Percentiles rank a stretch among this genome's conserved stretches.
Conservation (phyloP, 2,113 vertebrate species). For the Dinomys branickii region DNA sequence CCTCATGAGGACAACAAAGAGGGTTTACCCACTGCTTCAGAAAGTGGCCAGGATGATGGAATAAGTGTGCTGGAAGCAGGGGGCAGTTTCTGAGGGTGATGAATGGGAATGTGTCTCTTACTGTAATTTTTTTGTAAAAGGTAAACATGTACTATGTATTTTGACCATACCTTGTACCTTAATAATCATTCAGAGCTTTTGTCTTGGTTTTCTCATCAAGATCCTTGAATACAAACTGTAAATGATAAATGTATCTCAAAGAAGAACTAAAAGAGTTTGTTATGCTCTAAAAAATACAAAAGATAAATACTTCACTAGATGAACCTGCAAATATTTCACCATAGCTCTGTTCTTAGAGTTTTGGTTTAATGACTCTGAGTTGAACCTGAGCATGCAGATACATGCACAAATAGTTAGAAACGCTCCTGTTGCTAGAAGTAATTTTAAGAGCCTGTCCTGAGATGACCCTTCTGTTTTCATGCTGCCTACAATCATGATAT, state of each 20-base stretch:
- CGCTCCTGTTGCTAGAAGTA: background rate
- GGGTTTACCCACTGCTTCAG: background rate
- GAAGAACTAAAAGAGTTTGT: background rate
- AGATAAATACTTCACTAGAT: background rate
- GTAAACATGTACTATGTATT: background rate
- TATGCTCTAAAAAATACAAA: background rate
- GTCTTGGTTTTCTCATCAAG: constrained; percentile 17
- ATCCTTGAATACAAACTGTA: background rate
- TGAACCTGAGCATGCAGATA: background rate
- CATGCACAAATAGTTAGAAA: background rate
- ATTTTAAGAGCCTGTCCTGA: background rate
- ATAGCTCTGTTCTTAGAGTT: background rate
- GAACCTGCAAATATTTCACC: background rate
- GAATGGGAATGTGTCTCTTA: background rate
- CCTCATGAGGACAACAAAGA: background rate
- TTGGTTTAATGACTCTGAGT: background rate
- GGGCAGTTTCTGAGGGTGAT: background rate
- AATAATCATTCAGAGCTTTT: background rate
- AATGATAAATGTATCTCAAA: background rate
- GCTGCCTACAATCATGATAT: background rate
- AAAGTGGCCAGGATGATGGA: background rate
- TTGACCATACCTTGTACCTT: background rate
- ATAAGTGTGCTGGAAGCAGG: background rate
- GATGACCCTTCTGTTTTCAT: background rate
- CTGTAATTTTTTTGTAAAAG: background rate